Percentiles rank a stretch among this genome's conserved stretches.
Conservation (phyloP, 2,888 invertebrate genomes). For the Phyto melanocephala region DNA sequence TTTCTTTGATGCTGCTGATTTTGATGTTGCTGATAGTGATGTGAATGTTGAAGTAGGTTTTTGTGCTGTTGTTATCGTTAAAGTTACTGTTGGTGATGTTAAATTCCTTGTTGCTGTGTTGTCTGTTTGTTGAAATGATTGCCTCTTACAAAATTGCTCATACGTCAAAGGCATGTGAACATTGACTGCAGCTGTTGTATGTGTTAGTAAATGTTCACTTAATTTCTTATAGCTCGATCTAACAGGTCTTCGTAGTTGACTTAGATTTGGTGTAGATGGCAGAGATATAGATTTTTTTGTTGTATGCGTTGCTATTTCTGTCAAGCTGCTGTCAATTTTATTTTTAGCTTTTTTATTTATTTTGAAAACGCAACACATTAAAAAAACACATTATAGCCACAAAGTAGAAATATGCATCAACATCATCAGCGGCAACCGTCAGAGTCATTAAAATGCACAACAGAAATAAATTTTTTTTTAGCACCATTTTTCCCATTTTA, state of each 20-base stretch:
- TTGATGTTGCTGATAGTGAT: neutral
- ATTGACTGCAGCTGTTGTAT: neutral
- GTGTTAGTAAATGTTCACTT: constrained; percentile 37
- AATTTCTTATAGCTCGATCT: constrained; percentile 68
- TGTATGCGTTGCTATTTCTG: constrained; percentile 40
- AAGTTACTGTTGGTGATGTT: constrained; percentile 38
- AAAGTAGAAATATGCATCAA: neutral
- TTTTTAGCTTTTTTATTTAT: constrained; percentile 38
- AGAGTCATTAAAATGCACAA: constrained; percentile 35
- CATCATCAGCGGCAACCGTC: constrained; percentile 8
- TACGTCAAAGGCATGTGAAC: constrained; percentile 62
- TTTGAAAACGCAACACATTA: constrained; percentile 11
- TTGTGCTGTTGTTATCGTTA: neutral
- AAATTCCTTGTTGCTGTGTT: constrained; percentile 45
- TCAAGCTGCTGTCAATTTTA: constrained; percentile 52
- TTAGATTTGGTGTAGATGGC: constrained; percentile 71
- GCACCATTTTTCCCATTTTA: constrained; percentile 46
- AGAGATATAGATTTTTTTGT: constrained; percentile 68
- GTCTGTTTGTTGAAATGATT: constrained; percentile 42
- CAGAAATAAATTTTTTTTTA: constrained; percentile 21
- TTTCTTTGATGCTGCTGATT: neutral
- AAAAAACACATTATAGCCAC: constrained; percentile 29
- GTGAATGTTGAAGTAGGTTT: constrained; percentile 8
- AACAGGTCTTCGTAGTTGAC: constrained; percentile 67
- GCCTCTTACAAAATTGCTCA: constrained; percentile 47